Base-by-base conservation (phyloP, 2,797 vertebrate species). In the Pseudocheirus occidentalis region DNA sequence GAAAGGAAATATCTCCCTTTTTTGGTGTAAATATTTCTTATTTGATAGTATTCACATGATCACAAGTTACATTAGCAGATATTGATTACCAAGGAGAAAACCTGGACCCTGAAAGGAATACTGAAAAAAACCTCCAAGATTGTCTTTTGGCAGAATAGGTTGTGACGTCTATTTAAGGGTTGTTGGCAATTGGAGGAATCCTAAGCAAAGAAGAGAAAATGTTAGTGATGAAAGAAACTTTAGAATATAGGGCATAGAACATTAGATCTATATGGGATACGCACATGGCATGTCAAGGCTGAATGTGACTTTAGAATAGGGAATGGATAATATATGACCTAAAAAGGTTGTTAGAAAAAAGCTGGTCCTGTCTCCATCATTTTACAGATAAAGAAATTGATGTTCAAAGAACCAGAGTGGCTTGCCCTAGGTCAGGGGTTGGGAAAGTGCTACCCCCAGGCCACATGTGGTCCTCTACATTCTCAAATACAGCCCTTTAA, bases 21-120 rank as follows among this genome's bases (percentile, higher is more conserved):
- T 95, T 92, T 40, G 95, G 95, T 34, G 92, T 90, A 31, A 95
- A 90, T 1, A 92, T 96, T 97, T 94, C 96, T 89, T 91, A 90
- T 96, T 96, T 97, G 95, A 56, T 97, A 93, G 16, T 97, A 59
- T 90, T 93, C 1, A n/a, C 95, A 96, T 97, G 97, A 96, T 95
- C 95, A 94, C 81, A 91, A 40, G 7, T 57, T 94, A 24, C 90
- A 94, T 18, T 91, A 97, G 50, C 93, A 98, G 95, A 96, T 95
- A 50, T 97, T 95, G 6, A 62, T 91, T 24, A 97, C 90, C 92
- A 62, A 96, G 92, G 91, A 73, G 95, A 96, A 98, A 97, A 95
- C 94, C 92, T 97, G 91, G 96, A 96, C 58, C 13, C 91, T 56
- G 73, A 95, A 91, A 31, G 90, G 73, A 96, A 93, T 92, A 16